Evolutionary conservation across 2,888 invertebrate species (phyloP).

Genomic region (Drosophila robusta): DNA sequence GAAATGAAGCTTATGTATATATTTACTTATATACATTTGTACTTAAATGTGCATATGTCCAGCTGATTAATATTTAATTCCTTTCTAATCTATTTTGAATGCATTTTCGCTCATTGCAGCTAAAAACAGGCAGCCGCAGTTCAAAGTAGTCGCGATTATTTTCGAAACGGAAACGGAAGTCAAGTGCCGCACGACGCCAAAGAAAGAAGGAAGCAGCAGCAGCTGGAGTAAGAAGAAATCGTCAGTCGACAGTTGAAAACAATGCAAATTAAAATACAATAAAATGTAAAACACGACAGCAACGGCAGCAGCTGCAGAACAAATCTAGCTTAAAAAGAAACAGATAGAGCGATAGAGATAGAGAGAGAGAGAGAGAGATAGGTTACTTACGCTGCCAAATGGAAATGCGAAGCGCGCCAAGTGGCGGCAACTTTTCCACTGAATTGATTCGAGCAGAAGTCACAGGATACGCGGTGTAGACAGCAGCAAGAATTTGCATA

Average conservation of each 20-base stretch:
- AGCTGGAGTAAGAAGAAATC: conserved; percentile 14
- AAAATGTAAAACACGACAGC: conserved; percentile 70
- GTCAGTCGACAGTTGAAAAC: conserved; percentile 61
- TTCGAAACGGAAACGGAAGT: conserved; percentile 61
- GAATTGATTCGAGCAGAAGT: conserved; percentile 64
- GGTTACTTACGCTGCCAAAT: conserved; percentile 37
- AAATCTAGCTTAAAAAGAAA: conserved; percentile 11
- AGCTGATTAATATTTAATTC: background rate
- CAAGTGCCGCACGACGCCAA: conserved; percentile 27
- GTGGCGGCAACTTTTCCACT: conserved; percentile 76
- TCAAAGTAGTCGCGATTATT: conserved; percentile 11
- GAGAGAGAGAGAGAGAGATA: background rate
- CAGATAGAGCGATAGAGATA: background rate
- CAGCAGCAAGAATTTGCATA: conserved; percentile 54
- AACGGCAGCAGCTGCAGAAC: conserved; percentile 18
- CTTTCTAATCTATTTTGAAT: conserved; percentile 27
- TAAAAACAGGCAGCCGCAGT: conserved; percentile 15
- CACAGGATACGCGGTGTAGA: conserved; percentile 44
- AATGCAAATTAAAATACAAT: conserved; percentile 79
- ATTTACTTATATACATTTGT: background rate
- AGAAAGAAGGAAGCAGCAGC: conserved; percentile 5
- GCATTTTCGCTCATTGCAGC: conserved; percentile 38
- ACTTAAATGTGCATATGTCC: background rate
- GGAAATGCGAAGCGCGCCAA: conserved; percentile 52
- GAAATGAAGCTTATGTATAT: too few species aligned